Base-by-base conservation (phyloP, 2,888 invertebrate species). In the Pinctada fucata region DNA sequence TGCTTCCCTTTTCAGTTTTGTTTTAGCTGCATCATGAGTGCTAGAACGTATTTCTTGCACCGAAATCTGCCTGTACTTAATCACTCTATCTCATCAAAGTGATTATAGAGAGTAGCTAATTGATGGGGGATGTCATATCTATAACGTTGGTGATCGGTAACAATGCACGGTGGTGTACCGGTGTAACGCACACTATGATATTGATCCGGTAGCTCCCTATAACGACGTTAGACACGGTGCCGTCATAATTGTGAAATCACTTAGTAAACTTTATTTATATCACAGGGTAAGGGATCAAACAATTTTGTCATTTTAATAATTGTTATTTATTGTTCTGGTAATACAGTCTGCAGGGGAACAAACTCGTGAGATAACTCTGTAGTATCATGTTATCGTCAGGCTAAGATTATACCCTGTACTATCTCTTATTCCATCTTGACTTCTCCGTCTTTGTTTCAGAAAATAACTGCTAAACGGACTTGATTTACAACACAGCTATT, bases 401-500 rank as follows among this genome's bases (percentile, higher is more conserved):
- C 58, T 10, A 10, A 58, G 13, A 58, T 31, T 31, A 13, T 10
- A 10, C 58, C 58, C 13, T 58, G 8, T 13, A 58, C 58, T 58
- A 58, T 58, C 13, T 6, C 58, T 10, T 58, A 58, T 58, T 1
- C 58, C 13, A 58, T 58, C 58, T 58, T 10, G 58, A 13, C 58
- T 6, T 10, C 6, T 10, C 58, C 6, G 13, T 58, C 58, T 10
- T 58, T 58, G 58, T 58, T 58, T 58, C 58, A 10, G 6, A 10
- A 58, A 58, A 58, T 58, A 13, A 58, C 63, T 78, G 73, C 72
- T 69, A 71, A 73, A 68, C 68, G 72, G 69, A 72, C 52, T 31
- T 78, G 70, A 78, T 78, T 78, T 78, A 78, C 69, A 51, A 47
- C 48, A 64, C 58, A 47, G 73, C 52, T 64, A 67, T 64, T 69